Evolutionary conservation across 2,113 vertebrate species (phyloP).

Genomic region (Saiga tatarica): DNA sequence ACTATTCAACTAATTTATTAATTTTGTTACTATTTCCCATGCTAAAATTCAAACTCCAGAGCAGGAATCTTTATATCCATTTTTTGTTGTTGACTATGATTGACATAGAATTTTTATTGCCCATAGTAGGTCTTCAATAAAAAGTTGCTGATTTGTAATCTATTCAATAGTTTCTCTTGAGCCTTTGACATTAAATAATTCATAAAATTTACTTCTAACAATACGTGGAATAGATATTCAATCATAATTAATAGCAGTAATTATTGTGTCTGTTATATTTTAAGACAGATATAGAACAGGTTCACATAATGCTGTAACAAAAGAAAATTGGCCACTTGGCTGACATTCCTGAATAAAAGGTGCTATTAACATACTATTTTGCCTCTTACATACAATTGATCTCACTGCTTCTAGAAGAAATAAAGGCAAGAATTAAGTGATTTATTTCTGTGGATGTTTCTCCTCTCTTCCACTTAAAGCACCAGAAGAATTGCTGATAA

Average conservation of each 20-base stretch:
- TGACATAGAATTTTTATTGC: background rate
- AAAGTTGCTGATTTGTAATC: background rate
- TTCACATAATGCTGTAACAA: background rate
- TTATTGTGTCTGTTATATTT: background rate
- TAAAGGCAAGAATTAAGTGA: background rate
- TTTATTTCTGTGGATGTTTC: background rate
- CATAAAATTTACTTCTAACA: background rate
- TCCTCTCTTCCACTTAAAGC: background rate
- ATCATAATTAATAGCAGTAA: background rate
- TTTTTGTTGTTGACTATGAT: background rate
- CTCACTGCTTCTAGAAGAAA: background rate
- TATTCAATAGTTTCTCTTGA: background rate
- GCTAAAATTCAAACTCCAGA: background rate
- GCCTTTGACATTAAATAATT: background rate
- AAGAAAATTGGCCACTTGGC: background rate
- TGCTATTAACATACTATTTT: background rate
- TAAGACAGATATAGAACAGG: background rate
- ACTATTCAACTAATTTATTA: background rate
- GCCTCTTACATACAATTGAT: background rate
- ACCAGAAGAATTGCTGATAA: constrained; percentile 11
- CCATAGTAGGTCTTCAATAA: background rate
- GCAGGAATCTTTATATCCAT: background rate
- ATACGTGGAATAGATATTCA: background rate
- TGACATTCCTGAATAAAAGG: background rate
- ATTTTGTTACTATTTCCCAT: background rate